Evolutionary conservation across 2,797 vertebrate genomes (phyloP), one percentile per base, ranked within the genome.

Genomic region (Cichlasoma orientale): DNA sequence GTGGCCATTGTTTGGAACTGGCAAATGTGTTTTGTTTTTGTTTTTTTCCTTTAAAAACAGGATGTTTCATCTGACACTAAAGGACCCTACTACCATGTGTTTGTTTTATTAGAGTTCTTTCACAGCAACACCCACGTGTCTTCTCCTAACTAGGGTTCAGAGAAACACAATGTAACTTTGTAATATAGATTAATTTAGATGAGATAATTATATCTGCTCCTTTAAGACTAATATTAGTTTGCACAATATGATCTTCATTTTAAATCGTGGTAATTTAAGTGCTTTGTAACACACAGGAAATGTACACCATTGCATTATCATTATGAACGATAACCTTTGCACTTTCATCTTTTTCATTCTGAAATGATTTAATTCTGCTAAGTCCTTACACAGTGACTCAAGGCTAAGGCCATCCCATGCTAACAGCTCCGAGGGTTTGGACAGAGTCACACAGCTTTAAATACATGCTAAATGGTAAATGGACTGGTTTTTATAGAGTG

Each of bases 51-150:
- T 50, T 47, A 9, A 31, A 18, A 78, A 55, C 21, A 78, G 38
- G 54, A 25, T 68, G 50, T 78, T 84, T 80, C 44, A 75, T 78
- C 68, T 75, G 58, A 56, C 38, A 74, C 54, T 56, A 31, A 47
- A 74, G 77, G 77, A 75, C 71, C 50, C 50, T 10, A 50, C 27
- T 23, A 52, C 29, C 55, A 72, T 70, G 56, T 56, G 41, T 21
- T 74, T 77, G 27, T 79, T 79, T 77, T 58, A 82, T 56, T 63
- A 55, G 4, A 68, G 72, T 74, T 50, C 61, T n/a, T 73, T 63
- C 75, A 61, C 11, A 59, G 71, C 12, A 50, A 66, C 78, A 53
- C n/a, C 16, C 2, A 56, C 69, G 47, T 31, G 56, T 36, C 61
- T n/a, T 72, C 13, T 83, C 2, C 59, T 75, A 14, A 70, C 86